phyloP scores from a whole-genome alignment of 2,113 vertebrate genomes.

The Caranx ignobilis region DNA sequence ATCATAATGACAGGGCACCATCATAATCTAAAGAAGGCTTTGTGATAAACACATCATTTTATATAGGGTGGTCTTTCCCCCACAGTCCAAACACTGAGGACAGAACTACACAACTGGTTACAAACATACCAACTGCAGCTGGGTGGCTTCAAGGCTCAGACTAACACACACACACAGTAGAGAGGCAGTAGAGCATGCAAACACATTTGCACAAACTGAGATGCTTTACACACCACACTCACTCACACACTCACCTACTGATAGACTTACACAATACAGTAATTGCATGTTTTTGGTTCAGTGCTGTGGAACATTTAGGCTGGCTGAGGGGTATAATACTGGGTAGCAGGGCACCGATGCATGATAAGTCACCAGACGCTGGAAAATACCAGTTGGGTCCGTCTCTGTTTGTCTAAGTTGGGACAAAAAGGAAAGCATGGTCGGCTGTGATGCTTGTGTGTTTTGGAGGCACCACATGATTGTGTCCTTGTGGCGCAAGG shows the following conservation, averaged over 20 bases:
- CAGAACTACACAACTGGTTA: conserved; percentile 28
- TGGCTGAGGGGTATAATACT: conserved; percentile 49
- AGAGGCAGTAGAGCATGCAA: neutral
- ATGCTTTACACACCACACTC: neutral
- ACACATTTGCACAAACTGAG: conserved; percentile 8
- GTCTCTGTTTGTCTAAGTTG: conserved; percentile 61
- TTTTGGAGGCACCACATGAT: conserved; percentile 62
- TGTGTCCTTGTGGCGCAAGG: conserved; percentile 51
- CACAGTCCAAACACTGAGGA: conserved; percentile 53
- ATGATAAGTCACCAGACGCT: conserved; percentile 56
- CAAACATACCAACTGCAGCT: conserved; percentile 48
- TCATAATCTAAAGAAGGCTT: neutral
- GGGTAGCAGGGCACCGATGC: conserved; percentile 50
- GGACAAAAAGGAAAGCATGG: conserved; percentile 55
- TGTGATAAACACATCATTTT: too few species aligned
- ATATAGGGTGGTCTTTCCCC: conserved; percentile 60
- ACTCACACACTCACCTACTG: neutral
- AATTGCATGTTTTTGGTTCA: conserved; percentile 67
- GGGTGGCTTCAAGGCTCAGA: conserved; percentile 38
- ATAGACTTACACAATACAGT: conserved; percentile 38
- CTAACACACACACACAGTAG: neutral
- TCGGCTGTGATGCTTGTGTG: conserved; percentile 50
- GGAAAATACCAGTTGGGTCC: conserved; percentile 62
- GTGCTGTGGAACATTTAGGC: conserved; percentile 52
- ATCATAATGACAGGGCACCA: too few species aligned